Base-by-base conservation (phyloP, 2,113 vertebrate species). In the Glaucomys volans region DNA sequence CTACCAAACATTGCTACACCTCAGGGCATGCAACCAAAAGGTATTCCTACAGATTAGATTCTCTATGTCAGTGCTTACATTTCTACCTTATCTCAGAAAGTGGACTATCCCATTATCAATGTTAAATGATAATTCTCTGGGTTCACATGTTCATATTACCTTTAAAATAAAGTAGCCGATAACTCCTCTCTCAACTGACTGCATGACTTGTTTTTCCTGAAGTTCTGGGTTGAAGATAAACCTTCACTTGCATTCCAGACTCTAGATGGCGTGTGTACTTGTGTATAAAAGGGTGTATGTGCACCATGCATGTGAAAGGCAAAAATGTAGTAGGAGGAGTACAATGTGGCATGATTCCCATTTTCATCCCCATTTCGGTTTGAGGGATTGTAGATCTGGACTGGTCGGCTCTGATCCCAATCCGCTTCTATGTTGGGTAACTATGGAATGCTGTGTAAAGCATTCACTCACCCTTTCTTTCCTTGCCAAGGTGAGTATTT, bases 171-270 rank as follows among this genome's bases (percentile, higher is more conserved):
- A 66, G 14, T 32, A 42, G 42, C 44, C 18, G 20, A 35, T 82
- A 81, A 77, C 50, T 75, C 42, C 96, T 11, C 54, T 75, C 2
- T 75, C n/a, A 22, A 22, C 32, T 87, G 89, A 79, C 57, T 64
- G 62, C 17, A 0, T n/a, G 71, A 59, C 37, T 81, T 22, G 37
- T 77, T 88, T 93, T 82, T 37, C 30, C n/a, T 35, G 10, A 30
- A 54, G 35, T 83, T 93, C 28, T 89, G 59, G 59, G 3, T 74
- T 91, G 86, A 42, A 98, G 64, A 35, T 91, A 80, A 94, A 74
- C 57, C 69, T 74, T 92, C 2, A 66, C 40, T 69, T 77, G 37
- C 20, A 20, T 40, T 91, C 74, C 67, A 50, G 57, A 81, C 64
- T 95, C 84, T 37, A 89, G 64, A 54, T 77, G 50, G 86, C 89